Conservation (phyloP, 2,888 invertebrate species). For the Drosophila borealis region DNA sequence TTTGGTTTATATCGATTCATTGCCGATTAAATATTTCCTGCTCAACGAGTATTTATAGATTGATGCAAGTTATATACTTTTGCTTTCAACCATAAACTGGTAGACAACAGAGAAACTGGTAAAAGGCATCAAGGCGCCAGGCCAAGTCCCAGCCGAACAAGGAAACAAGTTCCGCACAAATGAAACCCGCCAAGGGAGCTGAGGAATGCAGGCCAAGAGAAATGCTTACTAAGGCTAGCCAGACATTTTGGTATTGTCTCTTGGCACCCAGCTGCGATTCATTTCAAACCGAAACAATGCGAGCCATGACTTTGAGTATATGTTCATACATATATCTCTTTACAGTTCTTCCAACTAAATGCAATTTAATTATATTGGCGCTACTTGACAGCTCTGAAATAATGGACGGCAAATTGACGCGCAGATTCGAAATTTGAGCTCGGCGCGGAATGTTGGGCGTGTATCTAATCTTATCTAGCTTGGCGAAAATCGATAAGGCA, state of each 20-base stretch:
- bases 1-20: slow-evolving; percentile 21
- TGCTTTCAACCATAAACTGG: slow-evolving; percentile 48
- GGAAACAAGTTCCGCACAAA: slow-evolving; percentile 31
- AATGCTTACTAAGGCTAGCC: slow-evolving; percentile 17
- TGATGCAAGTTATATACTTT: slow-evolving; percentile 50
- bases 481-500: slow-evolving; percentile 39
- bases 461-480: slow-evolving; percentile 47
- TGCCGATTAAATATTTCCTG: slow-evolving; percentile 35
- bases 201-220: not conserved
- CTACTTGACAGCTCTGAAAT: slow-evolving; percentile 37
- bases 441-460: not conserved
- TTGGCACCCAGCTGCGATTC: slow-evolving; percentile 22
- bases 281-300: not conserved
- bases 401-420: slow-evolving; percentile 43
- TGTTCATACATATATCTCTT: not conserved
- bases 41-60: slow-evolving; percentile 54
- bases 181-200: not conserved
- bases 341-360: slow-evolving; percentile 10
- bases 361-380: slow-evolving; percentile 16
- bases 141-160: slow-evolving; percentile 2
- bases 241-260: slow-evolving; percentile 38
- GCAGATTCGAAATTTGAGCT: slow-evolving; percentile 24
- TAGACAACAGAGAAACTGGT: slow-evolving; percentile 22
- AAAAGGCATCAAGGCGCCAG: slow-evolving; percentile 44
- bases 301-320: slow-evolving; percentile 4